Evolutionary conservation across 2,113 vertebrate species (phyloP), one percentile per base, ranked within the genome.

Genomic region (Orthonyx spaldingii): DNA sequence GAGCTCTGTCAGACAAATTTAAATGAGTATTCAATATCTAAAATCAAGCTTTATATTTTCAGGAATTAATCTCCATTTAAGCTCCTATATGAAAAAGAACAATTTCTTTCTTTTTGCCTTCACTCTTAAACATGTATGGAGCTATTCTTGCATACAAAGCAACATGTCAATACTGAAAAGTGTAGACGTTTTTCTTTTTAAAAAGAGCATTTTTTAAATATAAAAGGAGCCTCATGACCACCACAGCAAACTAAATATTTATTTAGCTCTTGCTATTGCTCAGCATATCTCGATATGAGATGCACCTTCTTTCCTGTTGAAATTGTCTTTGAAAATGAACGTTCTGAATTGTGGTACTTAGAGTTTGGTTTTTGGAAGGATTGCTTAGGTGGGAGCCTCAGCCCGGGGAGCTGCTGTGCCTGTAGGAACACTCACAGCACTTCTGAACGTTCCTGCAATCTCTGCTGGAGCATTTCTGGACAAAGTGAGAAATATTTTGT

Each of bases 21-120:
- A 90, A 85, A 75, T 90, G 49, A 49, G 30, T 70, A 44, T 90
- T 86, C 64, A 64, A 13, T 93, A 88, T 44, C 52, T 32, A 74
- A 81, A 90, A 68, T 88, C n/a, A 74, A 93, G 64, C 46, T 80
- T 65, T 52, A 82, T n/a, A n/a, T 82, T 87, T 93, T 89, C 65
- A 68, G 21, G 15, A 87, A 56, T 93, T 94, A 65, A 87, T 87
- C 81, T 90, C 44, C 28, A 49, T 93, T 85, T 91, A 71, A 52
- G 20, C 21, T 80, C 13, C 24, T 76, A 1, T 64, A 39, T 55
- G 53, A 69, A 69, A 80, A 84, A 74, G 19, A 13, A 56, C 13
- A 5, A 52, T 55, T 88, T 47, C 9, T 26, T 53, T 76, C 13
- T 59, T 59, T 78, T 63, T 76, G 18, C 42, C 23, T 90, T 92